Evolutionary conservation across 2,113 vertebrate genomes (phyloP), one percentile per base, ranked within the genome.

Genomic region (Dasyprocta punctata): DNA sequence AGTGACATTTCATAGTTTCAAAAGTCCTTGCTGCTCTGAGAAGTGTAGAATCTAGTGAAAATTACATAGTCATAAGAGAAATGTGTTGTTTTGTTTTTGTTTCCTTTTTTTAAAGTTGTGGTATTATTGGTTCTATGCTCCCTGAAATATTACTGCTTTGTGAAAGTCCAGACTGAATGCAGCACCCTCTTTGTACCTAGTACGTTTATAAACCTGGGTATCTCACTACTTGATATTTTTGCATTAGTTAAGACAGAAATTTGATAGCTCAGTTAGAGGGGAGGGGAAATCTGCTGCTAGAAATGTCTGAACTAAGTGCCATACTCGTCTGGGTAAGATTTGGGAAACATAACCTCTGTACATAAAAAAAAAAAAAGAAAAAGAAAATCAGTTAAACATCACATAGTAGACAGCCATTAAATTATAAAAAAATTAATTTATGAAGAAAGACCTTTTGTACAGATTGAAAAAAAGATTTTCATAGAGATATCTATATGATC

Each of bases 391-490:
- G 98, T 98, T 99, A 99, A 99, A 99, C 99, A 99, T 99, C 99
- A 99, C 99, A 99, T 99, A 99, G 99, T 99, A 99, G 99, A 99
- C 99, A 99, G 99, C 99, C 99, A 99, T 99, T 99, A 99, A 99
- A 99, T 99, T 99, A 99, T 99, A 99, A 99, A 99, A 98, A 99
- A 99, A 98, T 99, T 99, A 99, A 99, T 99, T 99, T 99, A 99
- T 99, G 99, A 99, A 99, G 99, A 99, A 99, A 99, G 99, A 99
- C 98, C 99, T 99, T 99, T 99, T 99, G 99, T 99, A 99, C 99
- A 99, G 99, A 99, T 99, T 99, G 99, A 99, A 99, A 99, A 99
- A 99, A 99, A 99, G 98, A 99, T 99, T 99, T 99, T 99, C 99
- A 99, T 99, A 99, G 99, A 99, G 99, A 99, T 99, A 99, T 99